Conservation (phyloP, 2,113 vertebrate genomes). For the Ochotona curzoniae region DNA sequence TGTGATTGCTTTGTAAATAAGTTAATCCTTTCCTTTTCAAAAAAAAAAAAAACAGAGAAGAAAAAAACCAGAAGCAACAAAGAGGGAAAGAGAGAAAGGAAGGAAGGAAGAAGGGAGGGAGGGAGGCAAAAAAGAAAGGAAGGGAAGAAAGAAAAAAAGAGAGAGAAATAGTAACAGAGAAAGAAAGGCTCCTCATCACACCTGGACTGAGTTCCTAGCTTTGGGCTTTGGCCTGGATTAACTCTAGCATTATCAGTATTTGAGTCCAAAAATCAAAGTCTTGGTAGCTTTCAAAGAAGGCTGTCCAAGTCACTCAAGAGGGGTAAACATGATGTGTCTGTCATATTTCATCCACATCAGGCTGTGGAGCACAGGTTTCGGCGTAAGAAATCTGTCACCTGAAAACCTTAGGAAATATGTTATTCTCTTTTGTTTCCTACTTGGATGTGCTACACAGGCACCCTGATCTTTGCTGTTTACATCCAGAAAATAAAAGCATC, state of each 20-base stretch:
- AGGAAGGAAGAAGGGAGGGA: no score
- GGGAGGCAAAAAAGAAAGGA: no score
- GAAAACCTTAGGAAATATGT: constrained; percentile 70
- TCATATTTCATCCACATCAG: constrained; percentile 34
- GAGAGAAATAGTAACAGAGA: not conserved
- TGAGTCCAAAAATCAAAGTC: not conserved
- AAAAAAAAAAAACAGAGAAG: not conserved
- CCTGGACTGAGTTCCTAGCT: no score
- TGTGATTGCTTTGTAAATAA: constrained; percentile 52
- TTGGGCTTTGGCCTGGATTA: no score
- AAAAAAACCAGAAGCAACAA: not conserved
- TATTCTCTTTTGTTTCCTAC: constrained; percentile 34
- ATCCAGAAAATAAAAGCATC: constrained; percentile 18
- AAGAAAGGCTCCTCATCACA: no score
- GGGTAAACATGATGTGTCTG: no score
- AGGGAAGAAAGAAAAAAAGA: no score
- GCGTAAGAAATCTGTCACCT: constrained; percentile 76
- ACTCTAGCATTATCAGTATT: no score
- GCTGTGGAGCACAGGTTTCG: constrained; percentile 66
- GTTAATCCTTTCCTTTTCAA: not conserved
- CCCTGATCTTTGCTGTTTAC: not conserved
- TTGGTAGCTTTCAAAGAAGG: constrained; percentile 80
- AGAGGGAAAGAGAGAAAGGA: not conserved
- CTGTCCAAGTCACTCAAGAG: constrained; percentile 80
- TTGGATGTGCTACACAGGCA: not conserved